These are phyloP conservation scores for Drosophila anceps DNA, from an alignment of 2,888 invertebrate species.

Conservation along the genomic window DNA sequence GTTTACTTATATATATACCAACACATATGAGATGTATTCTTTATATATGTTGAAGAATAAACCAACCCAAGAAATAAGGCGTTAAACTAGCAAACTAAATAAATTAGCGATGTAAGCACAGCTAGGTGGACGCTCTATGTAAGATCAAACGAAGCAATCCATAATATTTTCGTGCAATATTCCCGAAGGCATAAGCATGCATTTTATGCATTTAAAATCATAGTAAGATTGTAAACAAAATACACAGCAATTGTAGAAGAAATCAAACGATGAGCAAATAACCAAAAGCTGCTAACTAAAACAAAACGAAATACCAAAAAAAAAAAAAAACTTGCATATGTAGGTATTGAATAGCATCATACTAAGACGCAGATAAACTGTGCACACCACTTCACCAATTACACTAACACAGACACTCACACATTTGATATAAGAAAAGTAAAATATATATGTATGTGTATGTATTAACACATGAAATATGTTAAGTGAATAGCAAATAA, in stretches of 20 bases:
- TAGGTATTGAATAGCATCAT: slow-evolving; percentile 55
- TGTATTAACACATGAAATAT: slow-evolving; percentile 52
- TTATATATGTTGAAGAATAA: slow-evolving; percentile 23
- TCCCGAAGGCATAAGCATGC: slow-evolving; percentile 50
- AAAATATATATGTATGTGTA: slow-evolving; percentile 40
- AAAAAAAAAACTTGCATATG: slow-evolving; percentile 12
- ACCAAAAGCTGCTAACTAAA: slow-evolving; percentile 77
- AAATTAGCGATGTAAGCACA: slow-evolving; percentile 37
- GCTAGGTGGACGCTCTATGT: slow-evolving; percentile 15
- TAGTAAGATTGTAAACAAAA: slow-evolving; percentile 38
- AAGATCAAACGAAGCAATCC: slow-evolving; percentile 27
- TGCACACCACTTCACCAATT: slow-evolving; percentile 35
- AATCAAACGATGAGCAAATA: slow-evolving; percentile 77
- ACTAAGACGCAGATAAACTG: slow-evolving; percentile 44
- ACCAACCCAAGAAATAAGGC: slow-evolving; percentile 39
- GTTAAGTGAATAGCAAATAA: slow-evolving; percentile 73
- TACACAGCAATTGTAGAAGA: slow-evolving; percentile 60
- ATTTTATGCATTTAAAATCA: slow-evolving; percentile 71
- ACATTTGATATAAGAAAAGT: slow-evolving; percentile 18
- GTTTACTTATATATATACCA: slow-evolving; percentile 31
- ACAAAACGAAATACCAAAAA: slow-evolving; percentile 37
- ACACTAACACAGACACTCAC: slow-evolving; percentile 22
- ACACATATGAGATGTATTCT: slow-evolving; percentile 36
- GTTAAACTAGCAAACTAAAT: slow-evolving; percentile 57
- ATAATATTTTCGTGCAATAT: slow-evolving; percentile 73